Evolutionary conservation across 2,797 vertebrate species (phyloP).

Genomic region (Falco biarmicus): DNA sequence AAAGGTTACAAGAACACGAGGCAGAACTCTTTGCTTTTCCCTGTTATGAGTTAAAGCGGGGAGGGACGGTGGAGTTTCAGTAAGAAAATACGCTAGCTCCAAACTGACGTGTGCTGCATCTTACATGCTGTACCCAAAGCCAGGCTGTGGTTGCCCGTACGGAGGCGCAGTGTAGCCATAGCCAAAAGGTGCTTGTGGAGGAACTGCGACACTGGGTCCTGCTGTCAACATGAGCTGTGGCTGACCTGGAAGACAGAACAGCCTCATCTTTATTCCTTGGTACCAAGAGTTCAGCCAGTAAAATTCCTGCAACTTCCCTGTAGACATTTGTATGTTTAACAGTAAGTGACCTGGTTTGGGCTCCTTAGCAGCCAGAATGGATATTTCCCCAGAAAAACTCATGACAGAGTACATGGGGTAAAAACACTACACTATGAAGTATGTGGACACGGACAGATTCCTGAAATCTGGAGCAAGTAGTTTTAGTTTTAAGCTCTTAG

Average conservation of each 20-base stretch:
- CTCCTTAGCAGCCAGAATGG: accelerated
- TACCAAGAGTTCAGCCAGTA: accelerated
- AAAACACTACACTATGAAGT: neutral
- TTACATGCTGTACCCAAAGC: slow-evolving; percentile 98
- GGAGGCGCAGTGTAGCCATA: slow-evolving; percentile 94
- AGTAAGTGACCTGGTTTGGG: neutral
- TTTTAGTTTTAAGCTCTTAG: neutral
- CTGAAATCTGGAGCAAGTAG: neutral
- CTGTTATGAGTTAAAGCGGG: slow-evolving; percentile 89
- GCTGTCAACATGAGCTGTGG: slow-evolving; percentile 99
- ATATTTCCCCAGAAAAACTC: neutral
- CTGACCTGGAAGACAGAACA: slow-evolving; percentile 82
- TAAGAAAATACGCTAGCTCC: slow-evolving; percentile 83
- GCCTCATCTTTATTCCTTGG: neutral
- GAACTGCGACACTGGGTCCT: slow-evolving; percentile 93
- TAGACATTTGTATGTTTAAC: accelerated
- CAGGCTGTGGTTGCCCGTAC: slow-evolving; percentile 90
- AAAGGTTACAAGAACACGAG: slow-evolving; percentile 83
- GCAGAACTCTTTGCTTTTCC: slow-evolving; percentile 86
- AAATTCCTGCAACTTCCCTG: accelerated
- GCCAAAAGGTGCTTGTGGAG: slow-evolving; percentile 94
- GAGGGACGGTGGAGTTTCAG: slow-evolving; percentile 90
- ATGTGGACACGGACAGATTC: neutral
- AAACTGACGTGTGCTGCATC: slow-evolving; percentile 66
- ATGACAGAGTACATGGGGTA: neutral